These are phyloP conservation scores for Cebus imitator DNA, from an alignment of 2,113 vertebrate genomes.

Conservation along the genomic window DNA sequence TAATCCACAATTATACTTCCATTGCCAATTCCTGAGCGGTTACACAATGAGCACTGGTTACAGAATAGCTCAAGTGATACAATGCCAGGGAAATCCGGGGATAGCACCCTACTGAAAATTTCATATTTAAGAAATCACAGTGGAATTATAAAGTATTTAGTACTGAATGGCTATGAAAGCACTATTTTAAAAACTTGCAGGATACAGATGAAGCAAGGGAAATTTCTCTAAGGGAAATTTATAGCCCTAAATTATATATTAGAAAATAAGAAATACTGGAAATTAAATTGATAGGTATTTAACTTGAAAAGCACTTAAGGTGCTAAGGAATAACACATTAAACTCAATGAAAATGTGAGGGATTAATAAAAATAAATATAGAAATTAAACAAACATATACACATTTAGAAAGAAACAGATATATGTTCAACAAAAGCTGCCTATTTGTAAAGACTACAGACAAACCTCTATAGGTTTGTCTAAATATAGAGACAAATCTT, in stretches of 20 bases:
- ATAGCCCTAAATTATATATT: neutral
- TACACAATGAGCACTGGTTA: neutral
- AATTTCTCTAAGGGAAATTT: neutral
- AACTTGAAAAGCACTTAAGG: neutral
- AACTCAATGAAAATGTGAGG: neutral
- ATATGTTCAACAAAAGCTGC: neutral
- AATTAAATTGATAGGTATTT: neutral
- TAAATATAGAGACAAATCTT: neutral
- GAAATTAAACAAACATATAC: conserved; percentile 13
- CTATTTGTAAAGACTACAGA: neutral
- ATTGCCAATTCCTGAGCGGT: conserved; percentile 4
- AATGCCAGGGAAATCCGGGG: neutral
- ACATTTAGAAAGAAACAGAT: conserved; percentile 13
- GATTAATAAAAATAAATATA: conserved; percentile 40
- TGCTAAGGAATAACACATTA: neutral
- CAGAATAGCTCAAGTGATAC: neutral
- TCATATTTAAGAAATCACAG: conserved; percentile 28
- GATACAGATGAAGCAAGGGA: neutral
- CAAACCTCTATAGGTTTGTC: neutral
- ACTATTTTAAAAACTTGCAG: conserved; percentile 14
- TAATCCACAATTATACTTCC: neutral
- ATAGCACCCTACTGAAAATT: conserved; percentile 19
- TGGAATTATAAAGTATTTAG: conserved; percentile 3
- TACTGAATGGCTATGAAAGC: neutral
- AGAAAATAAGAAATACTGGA: conserved; percentile 6